Conservation (phyloP, 2,797 vertebrate species). For the Spheniscus humboldti region DNA sequence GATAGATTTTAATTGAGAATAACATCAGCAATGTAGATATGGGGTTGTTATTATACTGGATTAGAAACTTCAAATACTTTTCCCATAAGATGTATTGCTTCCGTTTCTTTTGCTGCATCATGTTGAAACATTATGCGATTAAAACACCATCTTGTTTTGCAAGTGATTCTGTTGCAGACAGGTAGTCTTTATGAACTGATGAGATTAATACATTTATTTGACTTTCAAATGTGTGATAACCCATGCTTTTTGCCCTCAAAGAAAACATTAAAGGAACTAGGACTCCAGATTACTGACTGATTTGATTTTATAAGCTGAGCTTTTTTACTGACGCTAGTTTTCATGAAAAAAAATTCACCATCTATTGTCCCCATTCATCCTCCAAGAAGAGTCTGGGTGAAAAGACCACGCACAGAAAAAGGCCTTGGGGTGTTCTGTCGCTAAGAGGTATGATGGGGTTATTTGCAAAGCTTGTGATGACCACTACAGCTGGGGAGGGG, state of each 20-base stretch:
- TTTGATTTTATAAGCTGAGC: not conserved
- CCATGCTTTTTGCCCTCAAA: not conserved
- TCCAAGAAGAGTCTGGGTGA: not conserved
- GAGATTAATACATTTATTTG: not conserved
- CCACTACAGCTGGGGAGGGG: not conserved
- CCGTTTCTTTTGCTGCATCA: not conserved
- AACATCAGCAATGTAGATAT: not conserved
- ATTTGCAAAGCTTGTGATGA: not conserved
- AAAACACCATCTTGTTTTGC: not conserved
- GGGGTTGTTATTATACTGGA: not conserved
- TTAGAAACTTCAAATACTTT: not conserved
- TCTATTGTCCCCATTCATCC: not conserved
- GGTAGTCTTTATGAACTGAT: not conserved
- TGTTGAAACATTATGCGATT: not conserved
- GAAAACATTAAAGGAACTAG: not conserved
- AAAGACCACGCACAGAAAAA: not conserved
- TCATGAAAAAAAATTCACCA: not conserved
- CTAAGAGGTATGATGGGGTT: not conserved
- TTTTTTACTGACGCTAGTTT: not conserved
- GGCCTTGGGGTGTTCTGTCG: not conserved
- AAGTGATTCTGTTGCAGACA: not conserved
- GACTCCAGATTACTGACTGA: not conserved
- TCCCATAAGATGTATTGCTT: not conserved
- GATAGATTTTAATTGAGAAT: not conserved
- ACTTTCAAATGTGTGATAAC: not conserved